Percentiles rank a stretch among this genome's conserved stretches.
Evolutionary conservation across 2,113 vertebrate genomes (phyloP).

Genomic region (Pantherophis guttatus): DNA sequence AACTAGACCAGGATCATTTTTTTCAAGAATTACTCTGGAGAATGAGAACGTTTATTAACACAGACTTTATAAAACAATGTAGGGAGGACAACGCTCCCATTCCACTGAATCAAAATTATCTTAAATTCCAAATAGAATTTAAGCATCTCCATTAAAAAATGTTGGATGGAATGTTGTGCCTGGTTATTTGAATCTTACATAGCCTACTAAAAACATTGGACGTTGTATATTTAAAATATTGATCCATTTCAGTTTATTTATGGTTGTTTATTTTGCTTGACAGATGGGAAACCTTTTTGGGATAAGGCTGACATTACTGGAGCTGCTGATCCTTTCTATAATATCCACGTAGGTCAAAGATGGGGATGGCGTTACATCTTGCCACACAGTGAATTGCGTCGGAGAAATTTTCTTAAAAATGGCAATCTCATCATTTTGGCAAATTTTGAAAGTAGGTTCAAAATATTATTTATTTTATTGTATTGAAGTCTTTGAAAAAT

Average conservation of each 20-base stretch:
- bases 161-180: not conserved
- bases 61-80: not conserved
- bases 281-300: conserved; percentile 62
- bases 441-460: conserved; percentile 78
- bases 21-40: not conserved
- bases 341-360: conserved; percentile 56
- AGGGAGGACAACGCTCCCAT: not conserved
- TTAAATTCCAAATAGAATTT: not conserved
- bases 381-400: conserved; percentile 74
- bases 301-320: conserved; percentile 74
- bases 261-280: conserved; percentile 49
- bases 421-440: conserved; percentile 81
- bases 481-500: not conserved
- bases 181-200: not conserved
- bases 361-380: conserved; percentile 79
- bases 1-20: not conserved
- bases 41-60: not conserved
- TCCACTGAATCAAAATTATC: not conserved
- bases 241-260: not conserved
- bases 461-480: not conserved
- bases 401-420: conserved; percentile 83
- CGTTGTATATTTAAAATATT: not conserved
- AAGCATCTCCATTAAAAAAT: too few relatives aligned
- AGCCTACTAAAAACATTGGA: not conserved
- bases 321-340: conserved; percentile 63